A percentile compares a stretch with the other conserved stretches of the same genome.
Conservation (phyloP, 1,140 invertebrate genomes). For the Rhopalosiphum maidis region DNA sequence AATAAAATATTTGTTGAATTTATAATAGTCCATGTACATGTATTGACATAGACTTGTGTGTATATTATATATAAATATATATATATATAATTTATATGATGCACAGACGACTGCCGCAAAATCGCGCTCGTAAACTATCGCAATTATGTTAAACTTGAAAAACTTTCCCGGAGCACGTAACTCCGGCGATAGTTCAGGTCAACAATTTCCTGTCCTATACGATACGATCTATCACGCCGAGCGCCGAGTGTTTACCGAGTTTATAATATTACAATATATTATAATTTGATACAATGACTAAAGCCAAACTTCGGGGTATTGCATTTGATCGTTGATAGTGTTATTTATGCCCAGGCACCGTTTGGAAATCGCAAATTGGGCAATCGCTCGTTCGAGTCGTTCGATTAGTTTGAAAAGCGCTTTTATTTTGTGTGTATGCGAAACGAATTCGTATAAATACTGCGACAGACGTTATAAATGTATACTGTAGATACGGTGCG, state of each 20-base stretch:
- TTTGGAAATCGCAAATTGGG: not conserved
- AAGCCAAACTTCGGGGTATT: not conserved
- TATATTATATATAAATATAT: not conserved
- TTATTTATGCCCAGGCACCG: not conserved
- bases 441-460: not conserved
- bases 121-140: not conserved
- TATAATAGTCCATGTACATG: not conserved
- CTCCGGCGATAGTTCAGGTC: not conserved
- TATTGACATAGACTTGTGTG: not conserved
- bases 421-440: not conserved
- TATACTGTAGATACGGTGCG: not conserved
- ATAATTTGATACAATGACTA: not conserved
- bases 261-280: not conserved
- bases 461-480: not conserved
- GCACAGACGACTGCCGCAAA: too few species aligned
- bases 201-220: not conserved
- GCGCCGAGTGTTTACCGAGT: not conserved
- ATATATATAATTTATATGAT: not conserved
- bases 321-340: not conserved
- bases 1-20: not conserved
- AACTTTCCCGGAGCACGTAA: not conserved
- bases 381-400: not conserved
- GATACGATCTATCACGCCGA: not conserved
- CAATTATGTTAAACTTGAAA: conserved; percentile 12
- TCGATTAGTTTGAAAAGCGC: not conserved